A percentile compares a stretch with the other conserved stretches of the same genome.
Evolutionary conservation across 2,888 invertebrate species (phyloP).

Genomic region (Plagiodera versicolora): DNA sequence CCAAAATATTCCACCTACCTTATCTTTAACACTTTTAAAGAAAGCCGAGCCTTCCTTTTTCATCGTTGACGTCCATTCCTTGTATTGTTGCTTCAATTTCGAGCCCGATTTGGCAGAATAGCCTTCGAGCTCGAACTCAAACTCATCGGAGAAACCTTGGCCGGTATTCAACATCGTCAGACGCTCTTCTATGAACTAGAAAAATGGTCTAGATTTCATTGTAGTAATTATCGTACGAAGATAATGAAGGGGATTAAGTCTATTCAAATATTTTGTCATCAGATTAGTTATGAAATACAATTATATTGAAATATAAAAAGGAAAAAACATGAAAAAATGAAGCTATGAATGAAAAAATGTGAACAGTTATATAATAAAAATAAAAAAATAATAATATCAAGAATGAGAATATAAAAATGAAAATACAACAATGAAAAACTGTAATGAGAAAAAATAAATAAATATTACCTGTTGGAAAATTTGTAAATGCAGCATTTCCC

Average conservation of each 20-base stretch:
- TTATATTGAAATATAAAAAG: too few species aligned
- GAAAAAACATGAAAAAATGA: too few species aligned
- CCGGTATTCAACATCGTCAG: constrained; percentile 92
- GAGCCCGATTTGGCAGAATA: constrained; percentile 68
- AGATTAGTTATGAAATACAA: too few species aligned
- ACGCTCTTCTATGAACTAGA: constrained; percentile 92
- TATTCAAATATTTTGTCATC: background rate
- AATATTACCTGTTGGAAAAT: constrained; percentile 84
- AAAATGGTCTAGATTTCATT: constrained; percentile 17
- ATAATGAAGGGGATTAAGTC: background rate
- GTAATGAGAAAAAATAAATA: too few species aligned
- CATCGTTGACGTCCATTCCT: constrained; percentile 79
- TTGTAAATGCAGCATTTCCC: constrained; percentile 89
- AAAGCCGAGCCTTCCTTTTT: constrained; percentile 81
- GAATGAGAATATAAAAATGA: too few species aligned
- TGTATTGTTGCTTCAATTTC: constrained; percentile 70
- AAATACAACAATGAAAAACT: too few species aligned
- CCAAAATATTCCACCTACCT: constrained; percentile 65
- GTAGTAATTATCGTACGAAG: background rate
- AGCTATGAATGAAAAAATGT: too few species aligned
- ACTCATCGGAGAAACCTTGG: constrained; percentile 90
- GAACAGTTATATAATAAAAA: background rate
- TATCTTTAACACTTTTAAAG: constrained; percentile 84
- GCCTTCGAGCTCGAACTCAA: constrained; percentile 84
- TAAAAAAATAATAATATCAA: too few species aligned